These are phyloP conservation scores for Amphilophus citrinellus DNA, from an alignment of 2,113 vertebrate genomes.

Conservation along the genomic window DNA sequence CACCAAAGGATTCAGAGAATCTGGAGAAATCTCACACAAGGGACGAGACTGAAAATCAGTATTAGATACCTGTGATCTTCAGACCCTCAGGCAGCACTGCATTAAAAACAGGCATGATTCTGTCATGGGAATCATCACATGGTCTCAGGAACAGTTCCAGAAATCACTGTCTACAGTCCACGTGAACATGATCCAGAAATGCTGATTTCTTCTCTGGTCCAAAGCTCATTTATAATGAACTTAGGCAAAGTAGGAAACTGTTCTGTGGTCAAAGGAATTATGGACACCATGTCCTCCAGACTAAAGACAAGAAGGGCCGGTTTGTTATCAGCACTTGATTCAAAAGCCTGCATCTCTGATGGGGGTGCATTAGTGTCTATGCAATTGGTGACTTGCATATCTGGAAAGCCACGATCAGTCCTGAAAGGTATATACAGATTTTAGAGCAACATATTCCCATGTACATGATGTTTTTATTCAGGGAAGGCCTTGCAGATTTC, in stretches of 20 bases:
- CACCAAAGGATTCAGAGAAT: background rate
- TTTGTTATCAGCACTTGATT: background rate
- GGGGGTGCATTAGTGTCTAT: no score
- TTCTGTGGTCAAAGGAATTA: background rate
- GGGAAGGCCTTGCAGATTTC: background rate
- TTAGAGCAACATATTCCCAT: background rate
- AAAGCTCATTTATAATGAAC: background rate
- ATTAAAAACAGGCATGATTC: background rate
- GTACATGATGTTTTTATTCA: background rate
- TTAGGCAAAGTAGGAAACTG: background rate
- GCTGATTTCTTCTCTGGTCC: accelerated
- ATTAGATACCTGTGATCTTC: background rate
- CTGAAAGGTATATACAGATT: background rate
- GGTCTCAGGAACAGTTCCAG: background rate
- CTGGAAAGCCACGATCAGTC: background rate
- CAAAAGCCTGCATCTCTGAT: background rate
- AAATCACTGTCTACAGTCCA: background rate
- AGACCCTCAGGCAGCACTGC: background rate
- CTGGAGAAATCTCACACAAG: background rate
- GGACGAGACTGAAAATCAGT: background rate
- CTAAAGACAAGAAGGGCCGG: background rate
- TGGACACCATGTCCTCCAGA: background rate
- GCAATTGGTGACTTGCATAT: background rate
- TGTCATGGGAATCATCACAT: background rate
- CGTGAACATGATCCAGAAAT: background rate